Percentiles rank a stretch among this genome's conserved stretches.
phyloP scores from a whole-genome alignment of 2,888 invertebrate genomes.

The Hydropsyche betteni region DNA sequence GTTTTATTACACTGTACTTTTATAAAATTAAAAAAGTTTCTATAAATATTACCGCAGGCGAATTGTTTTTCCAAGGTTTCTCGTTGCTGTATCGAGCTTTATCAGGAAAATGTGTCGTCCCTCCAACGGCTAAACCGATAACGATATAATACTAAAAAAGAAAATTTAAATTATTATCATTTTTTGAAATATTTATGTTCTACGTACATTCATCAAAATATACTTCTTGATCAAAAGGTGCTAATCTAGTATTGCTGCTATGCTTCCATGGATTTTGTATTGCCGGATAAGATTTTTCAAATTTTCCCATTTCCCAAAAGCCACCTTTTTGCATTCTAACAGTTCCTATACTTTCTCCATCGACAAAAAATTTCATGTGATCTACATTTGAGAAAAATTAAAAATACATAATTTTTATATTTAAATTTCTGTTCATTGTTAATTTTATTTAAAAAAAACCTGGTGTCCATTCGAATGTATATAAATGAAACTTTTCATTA shows the following conservation, averaged over 20 bases:
- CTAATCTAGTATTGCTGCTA: slow-evolving; percentile 64
- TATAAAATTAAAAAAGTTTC: slow-evolving; percentile 6
- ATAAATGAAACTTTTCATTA: slow-evolving; percentile 69
- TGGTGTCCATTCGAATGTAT: slow-evolving; percentile 73
- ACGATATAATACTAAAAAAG: slow-evolving; percentile 57
- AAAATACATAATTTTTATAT: slow-evolving; percentile 9
- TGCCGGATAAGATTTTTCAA: slow-evolving; percentile 60
- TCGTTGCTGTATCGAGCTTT: slow-evolving; percentile 55
- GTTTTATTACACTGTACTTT: not conserved
- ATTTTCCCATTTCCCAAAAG: slow-evolving; percentile 73
- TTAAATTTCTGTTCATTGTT: not conserved
- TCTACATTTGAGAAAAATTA: slow-evolving; percentile 52
- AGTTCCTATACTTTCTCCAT: slow-evolving; percentile 64
- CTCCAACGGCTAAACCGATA: slow-evolving; percentile 65
- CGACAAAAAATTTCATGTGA: slow-evolving; percentile 63
- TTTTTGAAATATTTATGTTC: not conserved
- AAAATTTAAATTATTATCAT: not conserved
- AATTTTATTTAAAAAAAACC: slow-evolving; percentile 54
- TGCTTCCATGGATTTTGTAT: slow-evolving; percentile 67
- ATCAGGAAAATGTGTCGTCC: slow-evolving; percentile 63
- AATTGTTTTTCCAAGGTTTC: slow-evolving; percentile 60
- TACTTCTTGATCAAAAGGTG: slow-evolving; percentile 73
- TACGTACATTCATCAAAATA: not conserved
- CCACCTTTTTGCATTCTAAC: slow-evolving; percentile 66
- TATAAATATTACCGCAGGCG: slow-evolving; percentile 54